Base-by-base conservation (phyloP, 1,140 invertebrate species). In the Anoplolepis gracilipes region DNA sequence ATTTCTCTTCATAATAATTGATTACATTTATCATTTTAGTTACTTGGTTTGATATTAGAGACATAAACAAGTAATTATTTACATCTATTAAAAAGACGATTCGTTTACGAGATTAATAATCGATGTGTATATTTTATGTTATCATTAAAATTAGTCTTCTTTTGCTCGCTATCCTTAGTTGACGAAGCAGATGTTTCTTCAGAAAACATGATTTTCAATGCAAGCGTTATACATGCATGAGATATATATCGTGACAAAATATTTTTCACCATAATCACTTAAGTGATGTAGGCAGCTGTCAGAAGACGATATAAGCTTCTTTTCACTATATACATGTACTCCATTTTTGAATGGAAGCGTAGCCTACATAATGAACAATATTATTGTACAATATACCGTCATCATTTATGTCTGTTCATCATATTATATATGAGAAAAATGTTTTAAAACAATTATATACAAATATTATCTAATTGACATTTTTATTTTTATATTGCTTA, bases 231-330 rank as follows among this genome's bases (percentile, higher is more conserved):
- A 36, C 33, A 70, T 49, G n/a, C 33, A 36, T 55, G 49, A 69
- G 22, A 70, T 64, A 55, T 70, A 49, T 79, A 79, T 69, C 64
- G 77, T 79, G 64, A 69, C 77, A 79, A 79, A 79, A 79, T 79
- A 79, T 79, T 79, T 79, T 79, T 79, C 77, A 79, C 5, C 77
- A 55, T 79, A 70, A 55, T 79, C 77, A 55, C 46, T 70, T 79
- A 79, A 79, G 64, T 69, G 64, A 25, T 62, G 22, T 39, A 69
- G 30, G 64, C 64, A 79, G 36, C 77, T 19, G 64, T 79, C 77
- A 69, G 55, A 79, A 39, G 64, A 69, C 33, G 77, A 39, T 36
- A 28, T 36, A 79, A 79, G 77, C 77, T 79, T 70, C 77, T 79
- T 69, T 25, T 70, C 46, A 55, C 64, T 22, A 36, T 39, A 22